Evolutionary conservation across 1,140 invertebrate species (phyloP).

Genomic region (Heliconius congener): DNA sequence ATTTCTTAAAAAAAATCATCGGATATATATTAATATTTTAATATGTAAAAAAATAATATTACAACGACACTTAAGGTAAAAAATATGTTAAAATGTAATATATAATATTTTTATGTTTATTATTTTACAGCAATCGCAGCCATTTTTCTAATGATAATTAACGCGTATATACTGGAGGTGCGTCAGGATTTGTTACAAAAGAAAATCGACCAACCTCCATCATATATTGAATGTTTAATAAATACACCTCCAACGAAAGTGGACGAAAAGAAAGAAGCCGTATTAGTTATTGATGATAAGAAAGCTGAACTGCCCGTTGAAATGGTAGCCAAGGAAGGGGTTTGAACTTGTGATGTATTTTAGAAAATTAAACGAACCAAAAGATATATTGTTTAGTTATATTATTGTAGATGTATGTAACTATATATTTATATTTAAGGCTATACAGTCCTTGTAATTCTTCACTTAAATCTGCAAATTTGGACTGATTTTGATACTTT

Average conservation of each 20-base stretch:
- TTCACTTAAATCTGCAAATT: not conserved
- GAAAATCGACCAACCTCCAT: conserved; percentile 50
- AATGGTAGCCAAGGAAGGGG: not conserved
- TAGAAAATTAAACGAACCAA: not conserved
- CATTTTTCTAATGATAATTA: conserved; percentile 49
- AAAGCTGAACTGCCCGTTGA: conserved; percentile 25
- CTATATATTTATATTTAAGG: not conserved
- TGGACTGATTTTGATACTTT: not conserved
- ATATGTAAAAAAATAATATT: not conserved
- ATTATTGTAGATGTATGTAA: not conserved
- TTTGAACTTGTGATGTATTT: conserved; percentile 19
- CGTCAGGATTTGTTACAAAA: conserved; percentile 40
- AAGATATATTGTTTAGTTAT: not conserved
- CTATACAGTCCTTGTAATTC: not conserved
- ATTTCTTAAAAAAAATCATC: too few species aligned
- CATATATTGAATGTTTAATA: conserved; percentile 61
- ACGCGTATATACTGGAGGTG: conserved; percentile 51
- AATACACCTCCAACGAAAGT: conserved; percentile 19
- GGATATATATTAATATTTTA: too few species aligned
- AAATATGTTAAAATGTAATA: too few species aligned
- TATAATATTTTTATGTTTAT: conserved; percentile 3
- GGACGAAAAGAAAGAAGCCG: conserved; percentile 33
- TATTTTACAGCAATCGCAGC: conserved; percentile 50
- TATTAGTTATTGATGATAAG: conserved; percentile 31
- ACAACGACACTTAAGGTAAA: not conserved